Evolutionary conservation across 1,140 invertebrate species (phyloP), one percentile per base, ranked within the genome.

Genomic region (Patella vulgata): DNA sequence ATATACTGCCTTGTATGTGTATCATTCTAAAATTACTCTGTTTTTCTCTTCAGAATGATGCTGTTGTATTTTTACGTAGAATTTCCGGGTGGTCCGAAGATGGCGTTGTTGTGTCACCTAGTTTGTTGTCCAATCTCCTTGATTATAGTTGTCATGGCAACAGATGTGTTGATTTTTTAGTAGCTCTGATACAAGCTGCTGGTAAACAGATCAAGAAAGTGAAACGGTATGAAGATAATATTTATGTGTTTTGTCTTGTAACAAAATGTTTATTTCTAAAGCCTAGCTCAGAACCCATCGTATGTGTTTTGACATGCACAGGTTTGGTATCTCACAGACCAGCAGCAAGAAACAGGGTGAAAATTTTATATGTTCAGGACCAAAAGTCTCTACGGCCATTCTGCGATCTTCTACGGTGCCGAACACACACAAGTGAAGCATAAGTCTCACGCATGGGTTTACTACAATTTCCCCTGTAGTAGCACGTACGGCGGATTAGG

Each of bases 71-170:
- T 40, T 36, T 59, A 28, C 36, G 33, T 44, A 12, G 57, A 27
- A 14, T 59, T 43, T 19, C 30, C 17, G 57, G 57, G n/a, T 59
- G 57, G 44, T n/a, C 17, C 9, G 17, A 39, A 14, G 57, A 51
- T 39, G 25, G 46, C n/a, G 57, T 59, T 3, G n/a, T 27, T 8
- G 46, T 51, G 1, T 28, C 44, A 11, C 11, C 46, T 30, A 27
- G 27, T 3, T n/a, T 59, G 47, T 51, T 59, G 47, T 23, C 33
- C n/a, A 25, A 30, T 27, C n/a, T 59, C 3, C 23, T 59, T 5
- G 19, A 54, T 8, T 40, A 36, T 23, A 21, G 19, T 39, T 21
- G 12, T 36, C 30, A 27, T 17, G 14, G 21, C 12, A 36, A 43
- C n/a, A 56, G 42, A 17, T 42, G 17, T 28, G 31, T n/a, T 25